A percentile compares a stretch with the other conserved stretches of the same genome.
phyloP scores from a whole-genome alignment of 2,888 invertebrate genomes.

The Agrotis puta region DNA sequence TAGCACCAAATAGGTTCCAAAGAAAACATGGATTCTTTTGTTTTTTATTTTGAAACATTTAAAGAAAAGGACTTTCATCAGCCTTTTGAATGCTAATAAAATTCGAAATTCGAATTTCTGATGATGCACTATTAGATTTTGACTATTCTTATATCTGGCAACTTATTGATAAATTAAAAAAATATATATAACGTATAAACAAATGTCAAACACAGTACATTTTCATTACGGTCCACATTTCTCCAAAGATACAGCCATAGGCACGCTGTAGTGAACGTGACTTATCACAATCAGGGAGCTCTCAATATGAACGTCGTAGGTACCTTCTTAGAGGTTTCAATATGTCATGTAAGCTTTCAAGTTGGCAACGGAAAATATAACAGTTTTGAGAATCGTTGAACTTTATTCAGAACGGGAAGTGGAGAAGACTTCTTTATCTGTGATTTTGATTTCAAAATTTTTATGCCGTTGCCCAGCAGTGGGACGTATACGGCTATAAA shows the following conservation, averaged over 20 bases:
- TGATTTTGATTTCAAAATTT: too few species aligned
- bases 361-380: constrained; percentile 39
- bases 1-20: too few species aligned
- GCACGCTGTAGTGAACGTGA: constrained; percentile 45
- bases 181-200: too few species aligned
- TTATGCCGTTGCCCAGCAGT: too few species aligned
- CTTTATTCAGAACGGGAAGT: constrained; percentile 17
- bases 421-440: neutral
- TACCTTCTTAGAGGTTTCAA: constrained; percentile 45
- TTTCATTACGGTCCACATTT: constrained; percentile 4
- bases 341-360: constrained; percentile 52
- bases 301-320: constrained; percentile 39
- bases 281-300: constrained; percentile 60
- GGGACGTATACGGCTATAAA: too few species aligned
- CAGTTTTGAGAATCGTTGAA: constrained; percentile 37
- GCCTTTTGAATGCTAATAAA: too few species aligned
- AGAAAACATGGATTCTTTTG: too few species aligned
- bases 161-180: neutral
- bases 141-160: neutral
- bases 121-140: too few species aligned
- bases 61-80: too few species aligned
- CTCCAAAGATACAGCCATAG: constrained; percentile 12
- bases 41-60: too few species aligned
- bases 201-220: neutral
- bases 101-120: too few species aligned